Conservation (phyloP, 2,888 invertebrate genomes). For the Shargacucullia verbasci region DNA sequence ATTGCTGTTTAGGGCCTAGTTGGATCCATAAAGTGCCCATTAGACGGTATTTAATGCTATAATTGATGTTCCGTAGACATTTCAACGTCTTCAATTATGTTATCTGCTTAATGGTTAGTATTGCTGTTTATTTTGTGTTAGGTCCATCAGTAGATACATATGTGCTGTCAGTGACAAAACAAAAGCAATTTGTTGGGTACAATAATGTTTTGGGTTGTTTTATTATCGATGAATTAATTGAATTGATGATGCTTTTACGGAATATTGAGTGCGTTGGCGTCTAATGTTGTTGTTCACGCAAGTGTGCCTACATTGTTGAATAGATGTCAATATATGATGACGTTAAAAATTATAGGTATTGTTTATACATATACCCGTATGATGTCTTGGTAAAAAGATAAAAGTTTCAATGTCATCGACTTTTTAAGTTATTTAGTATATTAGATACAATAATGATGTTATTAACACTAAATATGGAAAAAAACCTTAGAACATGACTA, state of each 20-base stretch:
- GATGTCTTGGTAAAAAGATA: conserved; percentile 10
- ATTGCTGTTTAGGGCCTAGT: conserved; percentile 52
- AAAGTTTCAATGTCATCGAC: too few relatives aligned
- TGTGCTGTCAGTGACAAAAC: conserved; percentile 15
- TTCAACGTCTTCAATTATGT: conserved; percentile 20
- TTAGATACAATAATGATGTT: too few relatives aligned
- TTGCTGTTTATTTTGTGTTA: conserved; percentile 19
- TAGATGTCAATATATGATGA: conserved; percentile 32
- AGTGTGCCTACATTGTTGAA: conserved; percentile 22
- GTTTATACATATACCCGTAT: conserved; percentile 27
- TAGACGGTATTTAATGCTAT: conserved; percentile 37
- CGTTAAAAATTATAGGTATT: conserved; percentile 38
- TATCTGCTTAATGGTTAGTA: conserved; percentile 22
- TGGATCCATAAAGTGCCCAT: conserved; percentile 46
- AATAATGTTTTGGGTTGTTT: conserved; percentile 42
- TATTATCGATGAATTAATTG: conserved; percentile 51
- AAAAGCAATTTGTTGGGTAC: conserved; percentile 42
- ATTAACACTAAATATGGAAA: too few relatives aligned
- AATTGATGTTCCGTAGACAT: conserved; percentile 26
- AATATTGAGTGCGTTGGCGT: conserved; percentile 19
- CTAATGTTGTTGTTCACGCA: conserved; percentile 29
- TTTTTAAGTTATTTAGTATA: too few relatives aligned
- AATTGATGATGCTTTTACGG: conserved; percentile 41
- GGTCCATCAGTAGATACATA: conserved; percentile 10
- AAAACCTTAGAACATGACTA: too few relatives aligned